phyloP scores from a whole-genome alignment of 2,113 vertebrate genomes.

The Gambusia holbrooki region DNA sequence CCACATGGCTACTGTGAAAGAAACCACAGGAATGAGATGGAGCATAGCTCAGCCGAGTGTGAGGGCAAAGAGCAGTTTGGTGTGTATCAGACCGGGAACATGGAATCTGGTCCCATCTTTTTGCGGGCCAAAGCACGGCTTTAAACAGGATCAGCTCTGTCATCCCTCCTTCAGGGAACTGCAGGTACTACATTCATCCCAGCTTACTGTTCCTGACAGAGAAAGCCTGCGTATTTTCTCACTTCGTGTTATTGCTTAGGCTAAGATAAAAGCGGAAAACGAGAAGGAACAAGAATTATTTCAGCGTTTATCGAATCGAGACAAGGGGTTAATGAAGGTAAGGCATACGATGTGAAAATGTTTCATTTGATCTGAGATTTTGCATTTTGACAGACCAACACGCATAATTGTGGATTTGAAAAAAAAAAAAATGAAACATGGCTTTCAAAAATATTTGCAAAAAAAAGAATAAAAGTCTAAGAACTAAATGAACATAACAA shows the following conservation, averaged over 20 bases:
- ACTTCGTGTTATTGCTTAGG: constrained; percentile 61
- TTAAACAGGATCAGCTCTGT: constrained; percentile 23
- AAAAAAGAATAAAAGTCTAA: too few species aligned
- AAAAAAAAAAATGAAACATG: too few species aligned
- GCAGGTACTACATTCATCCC: constrained; percentile 56
- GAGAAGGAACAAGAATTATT: constrained; percentile 69
- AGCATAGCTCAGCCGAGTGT: background rate
- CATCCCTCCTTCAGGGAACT: constrained; percentile 52
- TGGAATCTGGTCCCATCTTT: background rate
- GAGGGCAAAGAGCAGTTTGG: background rate
- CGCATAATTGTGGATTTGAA: too few species aligned
- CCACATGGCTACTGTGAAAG: background rate
- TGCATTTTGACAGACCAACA: too few species aligned
- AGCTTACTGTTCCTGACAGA: background rate
- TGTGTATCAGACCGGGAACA: background rate
- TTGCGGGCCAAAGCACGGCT: too few species aligned
- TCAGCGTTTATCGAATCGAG: constrained; percentile 79
- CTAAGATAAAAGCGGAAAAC: constrained; percentile 70
- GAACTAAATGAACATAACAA: too few species aligned
- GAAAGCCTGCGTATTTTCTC: background rate
- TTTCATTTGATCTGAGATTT: too few species aligned
- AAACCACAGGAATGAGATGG: background rate
- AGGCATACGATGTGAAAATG: background rate
- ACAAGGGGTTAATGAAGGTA: constrained; percentile 85
- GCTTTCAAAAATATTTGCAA: too few species aligned